These are phyloP conservation scores for Phalanger gymnotis DNA, from an alignment of 2,797 vertebrate species.

Conservation along the genomic window DNA sequence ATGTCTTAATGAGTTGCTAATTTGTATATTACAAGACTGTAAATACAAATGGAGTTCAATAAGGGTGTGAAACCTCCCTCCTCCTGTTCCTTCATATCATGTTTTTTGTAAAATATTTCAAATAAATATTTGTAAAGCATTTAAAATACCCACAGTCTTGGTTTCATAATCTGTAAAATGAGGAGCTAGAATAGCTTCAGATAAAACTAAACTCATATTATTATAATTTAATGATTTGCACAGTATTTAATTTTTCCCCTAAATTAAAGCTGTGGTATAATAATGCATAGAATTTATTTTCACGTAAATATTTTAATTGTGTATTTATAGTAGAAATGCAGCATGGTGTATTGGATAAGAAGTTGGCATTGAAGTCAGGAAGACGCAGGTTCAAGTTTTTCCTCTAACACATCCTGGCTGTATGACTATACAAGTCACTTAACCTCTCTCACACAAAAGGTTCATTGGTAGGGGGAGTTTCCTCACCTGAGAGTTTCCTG, in stretches of 20 bases:
- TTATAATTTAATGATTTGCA: conserved; percentile 21
- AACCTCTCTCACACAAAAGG: background rate
- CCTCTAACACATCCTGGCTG: background rate
- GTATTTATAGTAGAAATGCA: background rate
- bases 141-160: background rate
- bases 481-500: background rate
- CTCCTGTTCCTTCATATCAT: background rate
- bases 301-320: conserved; percentile 36
- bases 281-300: conserved; percentile 54
- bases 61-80: background rate
- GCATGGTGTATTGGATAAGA: background rate
- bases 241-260: conserved; percentile 39
- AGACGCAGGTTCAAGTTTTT: background rate
- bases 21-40: background rate
- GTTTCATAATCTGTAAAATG: conserved; percentile 3
- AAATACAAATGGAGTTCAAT: background rate
- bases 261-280: background rate
- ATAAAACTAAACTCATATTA: conserved; percentile 12
- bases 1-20: background rate
- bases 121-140: background rate
- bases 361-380: background rate
- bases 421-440: background rate
- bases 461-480: background rate
- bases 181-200: conserved; percentile 1
- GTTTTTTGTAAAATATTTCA: background rate